A percentile compares a stretch with the other conserved stretches of the same genome.
These are phyloP conservation scores for Elmis aenea DNA, from an alignment of 2,888 invertebrate species.

Conservation along the genomic window DNA sequence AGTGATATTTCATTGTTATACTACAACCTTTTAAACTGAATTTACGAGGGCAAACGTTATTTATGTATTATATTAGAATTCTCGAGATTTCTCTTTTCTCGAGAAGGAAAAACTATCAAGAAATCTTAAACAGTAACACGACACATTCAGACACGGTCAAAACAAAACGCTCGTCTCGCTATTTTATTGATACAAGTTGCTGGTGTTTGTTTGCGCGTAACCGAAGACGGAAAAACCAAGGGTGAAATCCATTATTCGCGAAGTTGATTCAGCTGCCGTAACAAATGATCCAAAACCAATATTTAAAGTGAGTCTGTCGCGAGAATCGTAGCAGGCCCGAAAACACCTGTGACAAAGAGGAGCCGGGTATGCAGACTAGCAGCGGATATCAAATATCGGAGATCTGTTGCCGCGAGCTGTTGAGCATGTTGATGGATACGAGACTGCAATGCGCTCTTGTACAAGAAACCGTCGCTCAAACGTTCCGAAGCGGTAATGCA, in stretches of 20 bases:
- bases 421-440: slow-evolving; percentile 15
- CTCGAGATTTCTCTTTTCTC: too few species aligned
- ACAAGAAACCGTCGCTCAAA: slow-evolving; percentile 6
- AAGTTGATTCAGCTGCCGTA: slow-evolving; percentile 2
- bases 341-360: slow-evolving; percentile 15
- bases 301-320: slow-evolving; percentile 9
- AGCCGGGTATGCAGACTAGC: slow-evolving; percentile 11
- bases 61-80: too few species aligned
- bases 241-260: slow-evolving; percentile 1
- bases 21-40: too few species aligned
- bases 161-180: too few species aligned
- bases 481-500: slow-evolving; percentile 2
- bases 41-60: too few species aligned
- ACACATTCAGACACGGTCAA: too few species aligned
- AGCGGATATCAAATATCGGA: slow-evolving; percentile 16
- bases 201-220: not conserved
- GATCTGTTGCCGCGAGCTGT: slow-evolving; percentile 18
- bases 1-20: too few species aligned
- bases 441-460: slow-evolving; percentile 14
- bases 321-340: slow-evolving; percentile 11
- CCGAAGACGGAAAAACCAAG: too few species aligned
- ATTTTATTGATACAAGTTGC: too few species aligned
- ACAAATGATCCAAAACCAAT: slow-evolving; percentile 9
- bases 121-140: too few species aligned
- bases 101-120: too few species aligned